Conservation (phyloP, 2,888 invertebrate genomes). For the Microchrysa polita region DNA sequence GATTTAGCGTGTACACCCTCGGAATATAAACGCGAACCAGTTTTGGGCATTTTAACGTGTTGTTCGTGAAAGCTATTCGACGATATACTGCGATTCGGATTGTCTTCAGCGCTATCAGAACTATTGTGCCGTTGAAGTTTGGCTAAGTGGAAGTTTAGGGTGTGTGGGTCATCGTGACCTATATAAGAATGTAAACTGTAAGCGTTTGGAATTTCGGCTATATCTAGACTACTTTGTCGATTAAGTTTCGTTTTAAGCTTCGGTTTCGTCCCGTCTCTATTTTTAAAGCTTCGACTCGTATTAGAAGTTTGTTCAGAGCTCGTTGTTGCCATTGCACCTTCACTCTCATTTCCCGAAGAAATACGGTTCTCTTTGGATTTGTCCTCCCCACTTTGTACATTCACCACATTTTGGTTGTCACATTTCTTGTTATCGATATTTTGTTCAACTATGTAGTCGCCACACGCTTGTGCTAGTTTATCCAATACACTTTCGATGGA, state of each 20-base stretch:
- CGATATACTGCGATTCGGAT: conserved; percentile 42
- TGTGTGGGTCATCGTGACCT: not conserved
- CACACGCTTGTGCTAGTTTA: conserved; percentile 64
- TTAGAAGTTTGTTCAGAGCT: not conserved
- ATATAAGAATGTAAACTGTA: not conserved
- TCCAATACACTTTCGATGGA: conserved; percentile 78
- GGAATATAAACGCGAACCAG: conserved; percentile 60
- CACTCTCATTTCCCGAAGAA: conserved; percentile 4
- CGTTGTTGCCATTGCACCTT: not conserved
- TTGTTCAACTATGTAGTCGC: conserved; percentile 53
- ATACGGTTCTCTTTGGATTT: not conserved
- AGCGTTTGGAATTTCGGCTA: conserved; percentile 8
- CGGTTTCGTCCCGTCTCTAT: not conserved
- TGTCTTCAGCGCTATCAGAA: conserved; percentile 62
- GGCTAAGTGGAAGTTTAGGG: conserved; percentile 53
- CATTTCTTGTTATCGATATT: conserved; percentile 55
- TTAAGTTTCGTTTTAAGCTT: conserved; percentile 54
- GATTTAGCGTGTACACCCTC: conserved; percentile 64
- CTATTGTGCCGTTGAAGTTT: conserved; percentile 63
- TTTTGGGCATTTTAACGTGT: conserved; percentile 48
- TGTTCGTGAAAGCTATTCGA: conserved; percentile 24
- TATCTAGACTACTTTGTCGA: conserved; percentile 61
- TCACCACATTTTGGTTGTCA: conserved; percentile 55
- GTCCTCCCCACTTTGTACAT: not conserved
- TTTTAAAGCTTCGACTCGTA: not conserved